phyloP scores from a whole-genome alignment of 2,113 vertebrate species.

The Forbesichthys agassizii region DNA sequence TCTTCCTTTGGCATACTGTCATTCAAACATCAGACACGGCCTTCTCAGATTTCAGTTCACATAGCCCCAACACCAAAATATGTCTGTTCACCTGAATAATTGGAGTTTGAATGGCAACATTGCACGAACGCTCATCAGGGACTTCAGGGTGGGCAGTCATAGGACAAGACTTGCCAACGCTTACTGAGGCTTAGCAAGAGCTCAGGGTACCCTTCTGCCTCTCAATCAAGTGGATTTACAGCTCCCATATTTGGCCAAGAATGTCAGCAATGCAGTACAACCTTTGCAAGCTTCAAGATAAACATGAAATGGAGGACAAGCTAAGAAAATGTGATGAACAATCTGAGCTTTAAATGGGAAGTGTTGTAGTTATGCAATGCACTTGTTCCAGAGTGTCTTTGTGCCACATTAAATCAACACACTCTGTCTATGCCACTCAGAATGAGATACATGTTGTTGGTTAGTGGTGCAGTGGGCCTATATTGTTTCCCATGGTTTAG shows the following conservation, averaged over 20 bases:
- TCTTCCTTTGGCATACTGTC: constrained; percentile 23
- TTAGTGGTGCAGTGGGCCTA: constrained; percentile 36
- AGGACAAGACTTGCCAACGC: constrained; percentile 12
- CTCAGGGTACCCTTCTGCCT: background rate
- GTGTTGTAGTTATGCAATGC: constrained; percentile 68
- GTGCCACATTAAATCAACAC: constrained; percentile 63
- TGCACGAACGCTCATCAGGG: constrained; percentile 4
- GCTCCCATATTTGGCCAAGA: constrained; percentile 37
- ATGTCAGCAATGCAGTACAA: constrained; percentile 36
- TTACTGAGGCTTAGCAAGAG: constrained; percentile 15
- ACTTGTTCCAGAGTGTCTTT: constrained; percentile 67
- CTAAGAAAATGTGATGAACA: constrained; percentile 59
- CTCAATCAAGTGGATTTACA: constrained; percentile 42
- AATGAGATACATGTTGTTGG: constrained; percentile 55
- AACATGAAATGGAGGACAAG: constrained; percentile 41
- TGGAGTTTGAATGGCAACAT: constrained; percentile 19
- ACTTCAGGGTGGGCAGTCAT: background rate
- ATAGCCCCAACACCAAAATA: constrained; percentile 17
- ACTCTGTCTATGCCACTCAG: constrained; percentile 54
- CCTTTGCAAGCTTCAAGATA: constrained; percentile 43
- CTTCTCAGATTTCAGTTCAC: constrained; percentile 18
- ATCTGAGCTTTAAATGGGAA: constrained; percentile 64
- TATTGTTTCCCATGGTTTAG: constrained; percentile 42
- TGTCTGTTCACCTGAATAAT: constrained; percentile 10
- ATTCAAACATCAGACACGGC: constrained; percentile 33